Base-by-base conservation (phyloP, 2,888 invertebrate genomes). In the Amphipoea oculea region DNA sequence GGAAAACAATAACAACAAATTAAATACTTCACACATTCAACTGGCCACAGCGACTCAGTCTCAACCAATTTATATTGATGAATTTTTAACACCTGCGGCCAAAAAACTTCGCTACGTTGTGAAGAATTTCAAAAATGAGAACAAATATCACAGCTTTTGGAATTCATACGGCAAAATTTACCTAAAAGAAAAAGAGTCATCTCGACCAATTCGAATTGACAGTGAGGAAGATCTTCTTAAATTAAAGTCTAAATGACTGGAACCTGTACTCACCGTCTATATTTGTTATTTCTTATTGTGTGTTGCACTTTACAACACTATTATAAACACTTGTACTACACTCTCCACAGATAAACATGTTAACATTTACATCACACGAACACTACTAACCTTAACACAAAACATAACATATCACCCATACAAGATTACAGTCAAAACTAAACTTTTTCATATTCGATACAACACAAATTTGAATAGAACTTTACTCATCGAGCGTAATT, bases 101-200 rank as follows among this genome's bases (percentile, higher is more conserved):
- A 66, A 66, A 66, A 66, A 66, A 66, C 66, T 67, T 14, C 66
- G 66, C 42, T 67, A 67, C 14, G 6, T 67, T 23, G n/a, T 67
- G 4, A 42, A 42, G 40, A 42, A 67, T n/a, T 67, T 62, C n/a
- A 67, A 45, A 45, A 67, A 12, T n/a, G 67, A 67, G 2, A 45
- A 67, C 20, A 67, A 67, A 7, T n/a, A 45, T 17, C 45, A 67
- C n/a, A 67, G 45, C n/a, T 67, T 67, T n/a, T 67, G n/a, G n/a
- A 66, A 66, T 42, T 66, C 45, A 0, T 67, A 45, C 14, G 45
- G 67, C 1, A 67, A 45, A 42, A 42, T 42, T 20, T 67, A 67
- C 66, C 6, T 42, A 42, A 67, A 67, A 48, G 3, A 48, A 12
- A 48, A 48, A 12, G 48, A 48, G 48, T 48, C 48, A 48, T 48